phyloP scores from a whole-genome alignment of 2,888 invertebrate species.

The Cabera pusaria region DNA sequence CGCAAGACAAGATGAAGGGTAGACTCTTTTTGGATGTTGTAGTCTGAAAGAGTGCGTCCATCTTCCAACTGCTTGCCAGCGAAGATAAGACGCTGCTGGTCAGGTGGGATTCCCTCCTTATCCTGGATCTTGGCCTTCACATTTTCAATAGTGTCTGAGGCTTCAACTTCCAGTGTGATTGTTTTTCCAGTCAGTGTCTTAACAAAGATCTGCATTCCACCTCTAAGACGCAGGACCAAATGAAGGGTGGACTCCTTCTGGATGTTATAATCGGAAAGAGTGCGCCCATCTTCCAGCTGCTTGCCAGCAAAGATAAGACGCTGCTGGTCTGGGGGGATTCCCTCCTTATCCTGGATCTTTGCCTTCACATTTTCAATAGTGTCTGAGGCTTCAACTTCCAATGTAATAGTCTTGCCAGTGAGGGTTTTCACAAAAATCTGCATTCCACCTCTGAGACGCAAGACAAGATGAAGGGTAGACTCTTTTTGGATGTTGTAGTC shows the following conservation, averaged over 20 bases:
- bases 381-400: slow-evolving; percentile 51
- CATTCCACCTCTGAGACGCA: slow-evolving; percentile 58
- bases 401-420: slow-evolving; percentile 51
- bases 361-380: slow-evolving; percentile 55
- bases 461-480: slow-evolving; percentile 55
- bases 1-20: slow-evolving; percentile 56
- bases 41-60: slow-evolving; percentile 52
- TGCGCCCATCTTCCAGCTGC: slow-evolving; percentile 52
- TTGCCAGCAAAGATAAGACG: slow-evolving; percentile 52
- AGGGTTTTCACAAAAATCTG: slow-evolving; percentile 53
- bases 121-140: slow-evolving; percentile 56
- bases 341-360: slow-evolving; percentile 53
- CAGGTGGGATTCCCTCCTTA: slow-evolving; percentile 55
- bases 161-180: slow-evolving; percentile 48
- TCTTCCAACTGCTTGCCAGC: slow-evolving; percentile 55
- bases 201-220: slow-evolving; percentile 55
- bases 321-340: slow-evolving; percentile 54
- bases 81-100: slow-evolving; percentile 53
- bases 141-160: slow-evolving; percentile 52
- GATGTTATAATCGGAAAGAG: slow-evolving; percentile 51
- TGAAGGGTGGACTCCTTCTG: slow-evolving; percentile 53
- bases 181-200: slow-evolving; percentile 54
- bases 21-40: slow-evolving; percentile 52
- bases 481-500: slow-evolving; percentile 60
- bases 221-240: slow-evolving; percentile 46